phyloP scores from a whole-genome alignment of 2,888 invertebrate species.

The Hypercompe scribonia region DNA sequence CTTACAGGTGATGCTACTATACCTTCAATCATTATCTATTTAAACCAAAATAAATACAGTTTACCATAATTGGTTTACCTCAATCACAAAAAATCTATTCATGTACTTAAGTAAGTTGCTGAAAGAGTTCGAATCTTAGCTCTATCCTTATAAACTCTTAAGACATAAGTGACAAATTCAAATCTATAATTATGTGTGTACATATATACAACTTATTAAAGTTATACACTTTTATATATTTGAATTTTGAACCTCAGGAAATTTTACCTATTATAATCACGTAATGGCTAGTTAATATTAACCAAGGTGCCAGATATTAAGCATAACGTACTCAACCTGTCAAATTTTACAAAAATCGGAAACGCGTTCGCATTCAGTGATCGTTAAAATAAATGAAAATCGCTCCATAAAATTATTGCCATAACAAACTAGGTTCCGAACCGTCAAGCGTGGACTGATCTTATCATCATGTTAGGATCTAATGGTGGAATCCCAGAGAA shows the following conservation, averaged over 20 bases:
- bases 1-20: background rate
- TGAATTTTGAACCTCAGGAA: constrained; percentile 16
- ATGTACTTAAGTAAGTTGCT: constrained; percentile 29
- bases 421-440: too few species aligned
- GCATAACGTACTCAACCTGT: background rate
- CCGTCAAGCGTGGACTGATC: background rate
- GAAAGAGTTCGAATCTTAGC: constrained; percentile 21
- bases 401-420: background rate
- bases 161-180: too few species aligned
- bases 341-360: background rate
- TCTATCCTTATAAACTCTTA: constrained; percentile 8
- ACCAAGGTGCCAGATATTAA: background rate
- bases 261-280: constrained; percentile 19
- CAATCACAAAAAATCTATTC: constrained; percentile 28
- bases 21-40: background rate
- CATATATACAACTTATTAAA: too few species aligned
- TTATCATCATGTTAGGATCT: too few species aligned
- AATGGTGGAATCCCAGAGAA: too few species aligned
- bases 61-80: constrained; percentile 20
- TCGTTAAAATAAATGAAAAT: background rate
- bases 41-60: constrained; percentile 20
- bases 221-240: too few species aligned
- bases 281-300: constrained; percentile 10
- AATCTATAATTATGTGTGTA: too few species aligned
- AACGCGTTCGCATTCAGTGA: background rate